phyloP scores from a whole-genome alignment of 1,140 invertebrate species.

The Micrasema minimum region DNA sequence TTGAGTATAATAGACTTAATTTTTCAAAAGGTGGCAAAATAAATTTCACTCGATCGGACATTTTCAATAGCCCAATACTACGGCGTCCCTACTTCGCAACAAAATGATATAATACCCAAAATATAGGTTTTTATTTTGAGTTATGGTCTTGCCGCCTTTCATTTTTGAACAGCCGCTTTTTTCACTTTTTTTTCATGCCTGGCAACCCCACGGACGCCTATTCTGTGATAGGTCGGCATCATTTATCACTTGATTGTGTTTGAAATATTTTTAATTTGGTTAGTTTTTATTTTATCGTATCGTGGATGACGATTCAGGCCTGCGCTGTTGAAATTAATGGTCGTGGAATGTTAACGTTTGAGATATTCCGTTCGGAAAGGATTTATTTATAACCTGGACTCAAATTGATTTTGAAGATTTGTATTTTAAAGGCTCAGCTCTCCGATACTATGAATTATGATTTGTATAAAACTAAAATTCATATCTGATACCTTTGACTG shows the following conservation, averaged over 20 bases:
- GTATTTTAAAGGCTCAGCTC: too few species aligned
- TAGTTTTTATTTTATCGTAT: constrained; percentile 17
- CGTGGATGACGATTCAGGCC: neutral
- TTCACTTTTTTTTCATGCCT: constrained; percentile 25
- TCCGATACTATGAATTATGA: too few species aligned
- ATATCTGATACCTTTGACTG: too few species aligned
- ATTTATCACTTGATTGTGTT: constrained; percentile 47
- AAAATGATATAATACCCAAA: constrained; percentile 46
- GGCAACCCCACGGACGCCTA: constrained; percentile 13
- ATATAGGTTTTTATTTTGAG: constrained; percentile 43
- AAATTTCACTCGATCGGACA: constrained; percentile 8
- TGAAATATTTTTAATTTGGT: constrained; percentile 45
- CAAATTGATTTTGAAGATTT: too few species aligned
- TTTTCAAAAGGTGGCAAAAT: constrained; percentile 24
- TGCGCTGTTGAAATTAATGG: neutral
- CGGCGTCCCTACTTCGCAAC: constrained; percentile 3
- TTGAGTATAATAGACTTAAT: constrained; percentile 2
- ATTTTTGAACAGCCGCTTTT: constrained; percentile 24
- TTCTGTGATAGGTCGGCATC: constrained; percentile 38
- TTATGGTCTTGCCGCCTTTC: constrained; percentile 30
- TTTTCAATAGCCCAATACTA: constrained; percentile 9
- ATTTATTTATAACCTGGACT: too few species aligned
- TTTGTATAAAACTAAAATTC: too few species aligned
- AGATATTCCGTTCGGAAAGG: too few species aligned
- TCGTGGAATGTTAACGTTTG: neutral